A percentile compares a stretch with the other conserved stretches of the same genome.
Conservation (phyloP, 2,797 vertebrate genomes). For the Gadopsis marmoratus region DNA sequence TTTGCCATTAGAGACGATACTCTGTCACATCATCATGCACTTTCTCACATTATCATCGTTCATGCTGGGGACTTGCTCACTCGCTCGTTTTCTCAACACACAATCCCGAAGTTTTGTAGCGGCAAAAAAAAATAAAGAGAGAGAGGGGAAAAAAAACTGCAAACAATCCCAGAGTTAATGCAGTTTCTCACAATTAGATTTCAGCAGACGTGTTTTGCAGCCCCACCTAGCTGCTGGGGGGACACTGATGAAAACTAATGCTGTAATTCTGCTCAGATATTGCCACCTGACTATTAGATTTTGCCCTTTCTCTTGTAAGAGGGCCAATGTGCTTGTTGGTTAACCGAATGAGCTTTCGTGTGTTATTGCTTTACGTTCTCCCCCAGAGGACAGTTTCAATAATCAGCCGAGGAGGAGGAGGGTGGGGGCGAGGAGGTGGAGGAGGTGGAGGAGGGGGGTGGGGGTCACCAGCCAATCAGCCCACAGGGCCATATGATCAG, state of each 20-base stretch:
- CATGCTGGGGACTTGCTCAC: constrained; percentile 13
- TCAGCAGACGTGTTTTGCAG: constrained; percentile 66
- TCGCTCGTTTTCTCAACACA: constrained; percentile 46
- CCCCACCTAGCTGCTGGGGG: constrained; percentile 76
- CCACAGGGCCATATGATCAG: constrained; percentile 38
- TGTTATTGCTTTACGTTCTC: constrained; percentile 83
- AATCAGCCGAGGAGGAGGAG: constrained; percentile 60
- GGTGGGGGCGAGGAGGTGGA: neutral
- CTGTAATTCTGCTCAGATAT: constrained; percentile 84
- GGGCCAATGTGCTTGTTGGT: constrained; percentile 80
- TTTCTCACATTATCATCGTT: constrained; percentile 34
- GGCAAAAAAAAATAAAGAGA: neutral
- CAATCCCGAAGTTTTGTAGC: constrained; percentile 54
- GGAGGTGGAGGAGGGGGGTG: neutral
- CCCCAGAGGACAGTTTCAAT: constrained; percentile 84
- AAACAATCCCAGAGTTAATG: constrained; percentile 75
- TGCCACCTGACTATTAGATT: constrained; percentile 88
- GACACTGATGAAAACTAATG: constrained; percentile 89
- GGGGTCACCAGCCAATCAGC: constrained; percentile 23
- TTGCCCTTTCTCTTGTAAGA: constrained; percentile 78
- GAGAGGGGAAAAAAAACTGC: constrained; percentile 27
- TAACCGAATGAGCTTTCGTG: constrained; percentile 82
- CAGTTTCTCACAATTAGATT: constrained; percentile 76
- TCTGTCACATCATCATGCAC: constrained; percentile 28
- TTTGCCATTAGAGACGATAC: constrained; percentile 24